These are phyloP conservation scores for Babylonia areolata DNA, from an alignment of 1,140 invertebrate species.

Conservation along the genomic window DNA sequence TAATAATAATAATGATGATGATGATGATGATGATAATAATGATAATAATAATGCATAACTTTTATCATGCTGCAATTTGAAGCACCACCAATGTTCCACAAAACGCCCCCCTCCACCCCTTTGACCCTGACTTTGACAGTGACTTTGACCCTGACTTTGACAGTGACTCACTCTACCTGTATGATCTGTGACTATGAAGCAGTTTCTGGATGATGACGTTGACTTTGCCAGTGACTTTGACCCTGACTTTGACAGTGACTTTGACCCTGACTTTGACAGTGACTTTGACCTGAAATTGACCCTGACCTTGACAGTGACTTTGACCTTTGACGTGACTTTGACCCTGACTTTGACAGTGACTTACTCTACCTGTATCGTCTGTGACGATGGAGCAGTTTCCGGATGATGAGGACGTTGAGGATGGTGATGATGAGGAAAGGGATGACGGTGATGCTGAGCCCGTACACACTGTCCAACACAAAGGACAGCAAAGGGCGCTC, in stretches of 20 bases:
- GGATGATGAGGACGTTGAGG: constrained; percentile 63
- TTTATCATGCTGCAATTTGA: constrained; percentile 64
- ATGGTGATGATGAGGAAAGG: constrained; percentile 63
- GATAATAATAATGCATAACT: constrained; percentile 65
- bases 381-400: constrained; percentile 44
- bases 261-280: too few species aligned
- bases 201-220: constrained; percentile 60
- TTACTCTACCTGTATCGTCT: neutral
- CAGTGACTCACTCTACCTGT: too few species aligned
- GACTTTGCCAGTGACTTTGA: constrained; percentile 59
- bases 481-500: constrained; percentile 57
- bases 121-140: too few species aligned
- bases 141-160: too few species aligned
- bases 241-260: too few species aligned
- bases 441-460: constrained; percentile 60
- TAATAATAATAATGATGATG: constrained; percentile 19
- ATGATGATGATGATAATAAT: constrained; percentile 62
- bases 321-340: constrained; percentile 65
- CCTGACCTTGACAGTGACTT: too few species aligned
- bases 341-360: constrained; percentile 57
- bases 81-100: constrained; percentile 36
- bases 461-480: constrained; percentile 65
- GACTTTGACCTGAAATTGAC: too few species aligned
- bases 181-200: constrained; percentile 36
- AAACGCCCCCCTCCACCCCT: too few species aligned